These are phyloP conservation scores for Ctenicera cuprea DNA, from an alignment of 2,888 invertebrate genomes.

Conservation along the genomic window DNA sequence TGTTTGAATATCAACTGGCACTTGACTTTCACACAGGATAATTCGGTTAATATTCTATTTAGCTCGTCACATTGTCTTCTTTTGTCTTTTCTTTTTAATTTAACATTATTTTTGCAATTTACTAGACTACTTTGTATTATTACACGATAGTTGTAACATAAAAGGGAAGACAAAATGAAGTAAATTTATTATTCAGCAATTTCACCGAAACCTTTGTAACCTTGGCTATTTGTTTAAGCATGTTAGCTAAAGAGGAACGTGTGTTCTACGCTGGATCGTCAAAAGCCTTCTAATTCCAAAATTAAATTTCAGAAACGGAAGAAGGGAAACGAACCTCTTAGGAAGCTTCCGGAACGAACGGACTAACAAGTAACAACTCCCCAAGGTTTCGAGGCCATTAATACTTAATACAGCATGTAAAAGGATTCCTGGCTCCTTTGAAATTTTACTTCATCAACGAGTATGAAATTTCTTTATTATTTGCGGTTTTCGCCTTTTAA, in stretches of 20 bases:
- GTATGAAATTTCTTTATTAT: no score
- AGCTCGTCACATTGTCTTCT: no score
- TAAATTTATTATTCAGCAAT: no score
- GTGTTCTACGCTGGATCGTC: background rate
- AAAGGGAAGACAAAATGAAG: no score
- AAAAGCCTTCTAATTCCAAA: conserved; percentile 19
- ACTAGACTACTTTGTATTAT: no score
- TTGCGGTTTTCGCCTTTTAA: no score
- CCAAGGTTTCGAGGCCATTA: conserved; percentile 8
- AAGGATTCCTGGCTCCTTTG: background rate
- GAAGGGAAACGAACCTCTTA: conserved; percentile 13
- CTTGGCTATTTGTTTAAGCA: background rate
- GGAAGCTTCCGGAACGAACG: conserved; percentile 2
- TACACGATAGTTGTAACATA: no score
- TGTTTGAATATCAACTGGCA: no score
- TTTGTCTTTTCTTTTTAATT: no score
- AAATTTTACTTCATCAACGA: background rate
- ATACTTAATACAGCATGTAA: conserved; percentile 3
- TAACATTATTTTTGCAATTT: no score
- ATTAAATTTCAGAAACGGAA: conserved; percentile 27
- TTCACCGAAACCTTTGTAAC: background rate
- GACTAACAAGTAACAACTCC: conserved; percentile 23
- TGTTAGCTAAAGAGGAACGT: background rate
- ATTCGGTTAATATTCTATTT: no score
- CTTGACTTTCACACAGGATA: no score